A percentile compares a stretch with the other conserved stretches of the same genome.
These are phyloP conservation scores for Eupithecia centaureata DNA, from an alignment of 2,888 invertebrate species.

Conservation along the genomic window DNA sequence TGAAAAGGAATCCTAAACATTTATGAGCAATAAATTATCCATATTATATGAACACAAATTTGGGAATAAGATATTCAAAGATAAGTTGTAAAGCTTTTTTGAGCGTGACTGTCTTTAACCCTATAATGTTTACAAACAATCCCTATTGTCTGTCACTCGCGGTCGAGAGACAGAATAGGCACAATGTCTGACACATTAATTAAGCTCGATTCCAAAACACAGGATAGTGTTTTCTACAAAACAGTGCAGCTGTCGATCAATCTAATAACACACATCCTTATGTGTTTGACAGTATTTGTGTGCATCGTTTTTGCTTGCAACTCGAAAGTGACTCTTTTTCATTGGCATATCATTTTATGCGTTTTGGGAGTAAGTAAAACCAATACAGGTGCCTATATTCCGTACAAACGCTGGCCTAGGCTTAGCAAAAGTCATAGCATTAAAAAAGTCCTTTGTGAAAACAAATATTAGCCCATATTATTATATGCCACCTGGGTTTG, in stretches of 20 bases:
- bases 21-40: no score
- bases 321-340: slow-evolving; percentile 35
- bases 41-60: neutral
- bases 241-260: slow-evolving; percentile 50
- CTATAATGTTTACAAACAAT: slow-evolving; percentile 34
- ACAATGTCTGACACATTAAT: slow-evolving; percentile 39
- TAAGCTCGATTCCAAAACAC: slow-evolving; percentile 19
- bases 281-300: slow-evolving; percentile 52
- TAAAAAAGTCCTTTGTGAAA: neutral
- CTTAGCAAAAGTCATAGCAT: neutral
- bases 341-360: slow-evolving; percentile 55
- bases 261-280: slow-evolving; percentile 49
- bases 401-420: neutral
- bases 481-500: no score
- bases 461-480: no score
- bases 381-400: neutral
- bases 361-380: slow-evolving; percentile 57
- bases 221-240: slow-evolving; percentile 40
- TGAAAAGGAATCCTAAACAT: no score
- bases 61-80: neutral
- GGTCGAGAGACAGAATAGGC: slow-evolving; percentile 25
- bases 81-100: neutral
- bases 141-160: slow-evolving; percentile 39
- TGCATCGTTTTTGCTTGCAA: slow-evolving; percentile 51
- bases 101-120: slow-evolving; percentile 2